Evolutionary conservation across 2,113 vertebrate genomes (phyloP).

Genomic region (Piprites chloris): DNA sequence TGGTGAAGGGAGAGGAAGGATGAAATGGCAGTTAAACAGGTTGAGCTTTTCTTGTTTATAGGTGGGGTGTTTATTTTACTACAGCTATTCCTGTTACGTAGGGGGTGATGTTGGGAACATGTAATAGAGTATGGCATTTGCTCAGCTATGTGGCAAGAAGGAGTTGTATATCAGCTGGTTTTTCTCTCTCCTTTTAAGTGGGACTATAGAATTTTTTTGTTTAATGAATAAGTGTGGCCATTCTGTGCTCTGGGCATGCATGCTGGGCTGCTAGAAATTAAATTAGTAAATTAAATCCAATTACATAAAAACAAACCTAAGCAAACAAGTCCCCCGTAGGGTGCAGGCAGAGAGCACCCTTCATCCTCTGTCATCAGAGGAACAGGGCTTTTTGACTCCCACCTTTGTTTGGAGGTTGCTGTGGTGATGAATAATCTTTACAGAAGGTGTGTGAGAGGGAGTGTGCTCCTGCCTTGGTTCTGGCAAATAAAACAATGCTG

Average conservation of each 20-base stretch:
- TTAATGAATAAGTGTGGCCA: rapidly evolving
- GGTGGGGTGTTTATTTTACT: background rate
- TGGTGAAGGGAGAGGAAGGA: background rate
- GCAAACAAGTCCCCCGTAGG: background rate
- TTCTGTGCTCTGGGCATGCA: background rate
- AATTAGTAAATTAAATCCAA: background rate
- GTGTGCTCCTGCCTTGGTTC: background rate
- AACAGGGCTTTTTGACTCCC: background rate
- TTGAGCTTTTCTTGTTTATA: background rate
- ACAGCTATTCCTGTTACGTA: background rate
- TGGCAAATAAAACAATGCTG: background rate
- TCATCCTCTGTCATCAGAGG: background rate
- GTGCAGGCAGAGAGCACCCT: background rate
- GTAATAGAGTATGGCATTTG: background rate
- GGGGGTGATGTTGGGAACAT: rapidly evolving
- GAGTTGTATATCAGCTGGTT: background rate
- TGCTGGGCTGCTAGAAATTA: background rate
- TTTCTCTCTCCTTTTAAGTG: background rate
- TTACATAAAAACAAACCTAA: background rate
- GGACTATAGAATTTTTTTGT: background rate
- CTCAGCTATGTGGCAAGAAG: background rate
- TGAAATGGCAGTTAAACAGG: background rate
- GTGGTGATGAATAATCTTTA: conserved; percentile 57
- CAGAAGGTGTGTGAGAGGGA: background rate
- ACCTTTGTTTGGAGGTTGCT: conserved; percentile 65